Evolutionary conservation across 2,888 invertebrate species (phyloP).

Genomic region (Lepidonotus clava): DNA sequence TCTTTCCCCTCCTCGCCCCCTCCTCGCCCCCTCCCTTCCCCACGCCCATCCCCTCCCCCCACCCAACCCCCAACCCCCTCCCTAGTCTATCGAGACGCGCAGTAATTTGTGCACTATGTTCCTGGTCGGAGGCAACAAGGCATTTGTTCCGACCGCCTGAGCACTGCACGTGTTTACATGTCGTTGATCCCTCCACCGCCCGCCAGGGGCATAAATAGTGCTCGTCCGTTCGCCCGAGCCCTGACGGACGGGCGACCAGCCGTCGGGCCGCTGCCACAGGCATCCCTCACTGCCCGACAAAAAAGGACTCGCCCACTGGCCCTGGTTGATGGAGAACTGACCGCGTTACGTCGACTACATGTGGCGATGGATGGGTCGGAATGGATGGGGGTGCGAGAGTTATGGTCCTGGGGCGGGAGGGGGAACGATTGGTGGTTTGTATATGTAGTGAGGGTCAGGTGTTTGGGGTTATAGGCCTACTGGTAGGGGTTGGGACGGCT

Average conservation of each 20-base stretch:
- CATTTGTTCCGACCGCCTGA: constrained; percentile 39
- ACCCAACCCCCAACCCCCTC: not conserved
- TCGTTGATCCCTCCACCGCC: constrained; percentile 13
- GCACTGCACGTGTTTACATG: constrained; percentile 40
- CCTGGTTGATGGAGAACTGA: not conserved
- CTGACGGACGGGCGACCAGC: not conserved
- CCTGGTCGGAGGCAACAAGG: constrained; percentile 1
- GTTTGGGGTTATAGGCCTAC: not conserved
- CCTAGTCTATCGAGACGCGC: not conserved
- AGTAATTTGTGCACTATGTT: constrained; percentile 18
- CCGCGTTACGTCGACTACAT: constrained; percentile 27
- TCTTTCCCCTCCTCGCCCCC: not conserved
- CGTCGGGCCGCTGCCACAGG: not conserved
- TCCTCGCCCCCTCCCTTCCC: not conserved
- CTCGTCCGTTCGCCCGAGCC: not conserved
- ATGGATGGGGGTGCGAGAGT: not conserved
- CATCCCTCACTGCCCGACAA: constrained; percentile 23
- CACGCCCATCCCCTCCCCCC: not conserved
- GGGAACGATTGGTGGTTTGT: not conserved
- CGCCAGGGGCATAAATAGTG: not conserved
- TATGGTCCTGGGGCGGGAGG: not conserved
- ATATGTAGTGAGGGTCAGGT: not conserved
- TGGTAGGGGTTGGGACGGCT: too few species aligned
- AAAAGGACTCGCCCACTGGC: not conserved
- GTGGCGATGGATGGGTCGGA: not conserved